Evolutionary conservation across 1,140 invertebrate species (phyloP).

Genomic region (Armadillidium nasatum): DNA sequence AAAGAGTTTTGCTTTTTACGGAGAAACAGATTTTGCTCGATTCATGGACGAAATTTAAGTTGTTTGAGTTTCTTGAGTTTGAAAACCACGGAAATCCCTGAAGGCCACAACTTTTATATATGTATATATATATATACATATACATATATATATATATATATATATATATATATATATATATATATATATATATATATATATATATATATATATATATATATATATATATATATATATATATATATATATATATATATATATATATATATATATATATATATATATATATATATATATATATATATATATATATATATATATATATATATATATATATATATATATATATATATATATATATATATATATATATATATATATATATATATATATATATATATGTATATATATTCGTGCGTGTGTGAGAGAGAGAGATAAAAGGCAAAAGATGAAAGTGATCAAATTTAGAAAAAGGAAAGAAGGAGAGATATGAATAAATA

Average conservation of each 20-base stretch:
- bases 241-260: slow-evolving; percentile 11
- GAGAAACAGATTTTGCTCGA: too few species aligned
- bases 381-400: background rate
- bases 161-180: slow-evolving; percentile 11
- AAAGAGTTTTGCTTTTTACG: too few species aligned
- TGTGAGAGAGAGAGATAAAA: too few species aligned
- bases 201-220: slow-evolving; percentile 10
- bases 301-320: background rate
- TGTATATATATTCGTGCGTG: too few species aligned
- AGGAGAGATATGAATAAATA: background rate
- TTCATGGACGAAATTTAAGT: too few species aligned
- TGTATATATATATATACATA: background rate
- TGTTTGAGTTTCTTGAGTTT: too few species aligned
- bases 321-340: slow-evolving; percentile 11
- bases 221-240: slow-evolving; percentile 13
- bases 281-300: slow-evolving; percentile 8
- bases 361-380: slow-evolving; percentile 7
- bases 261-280: slow-evolving; percentile 15
- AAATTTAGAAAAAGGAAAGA: too few species aligned
- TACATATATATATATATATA: background rate
- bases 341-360: slow-evolving; percentile 15
- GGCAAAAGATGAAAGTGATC: too few species aligned
- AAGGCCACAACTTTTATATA: too few species aligned
- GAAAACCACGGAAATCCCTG: too few species aligned
- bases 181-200: slow-evolving; percentile 15